phyloP scores from a whole-genome alignment of 2,888 invertebrate genomes.

The Keiferia lycopersicella region DNA sequence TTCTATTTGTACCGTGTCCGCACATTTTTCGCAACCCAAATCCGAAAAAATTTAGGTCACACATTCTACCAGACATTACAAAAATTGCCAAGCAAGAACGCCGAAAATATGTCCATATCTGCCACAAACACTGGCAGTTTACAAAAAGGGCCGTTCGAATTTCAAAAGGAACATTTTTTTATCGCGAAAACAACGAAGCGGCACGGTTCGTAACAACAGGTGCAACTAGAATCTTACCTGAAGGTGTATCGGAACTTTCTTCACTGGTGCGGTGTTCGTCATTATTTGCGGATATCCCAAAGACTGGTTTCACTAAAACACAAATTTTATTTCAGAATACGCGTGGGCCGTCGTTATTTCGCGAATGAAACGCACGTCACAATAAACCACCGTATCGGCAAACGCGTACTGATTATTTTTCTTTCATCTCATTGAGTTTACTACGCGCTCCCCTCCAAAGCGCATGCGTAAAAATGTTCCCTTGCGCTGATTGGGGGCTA shows the following conservation, averaged over 20 bases:
- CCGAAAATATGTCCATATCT: neutral
- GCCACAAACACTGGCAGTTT: neutral
- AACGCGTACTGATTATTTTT: slow-evolving; percentile 60
- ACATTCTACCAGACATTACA: slow-evolving; percentile 19
- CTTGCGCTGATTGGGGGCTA: slow-evolving; percentile 38
- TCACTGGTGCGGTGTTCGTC: slow-evolving; percentile 87
- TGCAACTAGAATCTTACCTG: slow-evolving; percentile 84
- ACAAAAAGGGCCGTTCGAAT: slow-evolving; percentile 19
- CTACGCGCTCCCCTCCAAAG: slow-evolving; percentile 61
- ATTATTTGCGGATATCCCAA: slow-evolving; percentile 56
- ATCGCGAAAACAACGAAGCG: slow-evolving; percentile 39
- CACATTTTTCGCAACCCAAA: slow-evolving; percentile 34
- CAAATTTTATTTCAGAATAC: slow-evolving; percentile 62
- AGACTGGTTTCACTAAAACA: slow-evolving; percentile 64
- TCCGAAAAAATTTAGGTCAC: slow-evolving; percentile 42
- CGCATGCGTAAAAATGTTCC: slow-evolving; percentile 69
- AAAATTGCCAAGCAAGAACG: slow-evolving; percentile 19
- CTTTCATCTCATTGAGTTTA: slow-evolving; percentile 64
- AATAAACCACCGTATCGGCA: slow-evolving; percentile 43
- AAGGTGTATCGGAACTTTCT: slow-evolving; percentile 96
- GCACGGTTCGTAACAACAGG: slow-evolving; percentile 56
- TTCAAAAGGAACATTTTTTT: slow-evolving; percentile 32
- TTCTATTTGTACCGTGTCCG: slow-evolving; percentile 26
- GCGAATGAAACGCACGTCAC: slow-evolving; percentile 37
- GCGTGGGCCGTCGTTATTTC: slow-evolving; percentile 63